Conservation (phyloP, 2,113 vertebrate species). For the Oncorhynchus tshawytscha region DNA sequence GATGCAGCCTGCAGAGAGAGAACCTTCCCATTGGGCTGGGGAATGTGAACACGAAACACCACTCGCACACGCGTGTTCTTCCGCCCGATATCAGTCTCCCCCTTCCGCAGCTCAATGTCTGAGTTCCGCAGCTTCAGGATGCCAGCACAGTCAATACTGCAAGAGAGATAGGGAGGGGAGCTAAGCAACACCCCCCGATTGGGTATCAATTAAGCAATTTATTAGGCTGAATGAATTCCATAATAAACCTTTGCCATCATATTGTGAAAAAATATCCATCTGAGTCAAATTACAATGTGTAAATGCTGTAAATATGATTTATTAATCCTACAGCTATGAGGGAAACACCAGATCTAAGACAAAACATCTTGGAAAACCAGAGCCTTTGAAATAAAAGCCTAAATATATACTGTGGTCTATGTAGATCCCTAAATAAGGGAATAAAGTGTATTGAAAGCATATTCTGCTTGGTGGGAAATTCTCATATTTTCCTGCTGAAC, state of each 20-base stretch:
- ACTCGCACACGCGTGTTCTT: conserved; percentile 97
- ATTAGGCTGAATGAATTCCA: conserved; percentile 39
- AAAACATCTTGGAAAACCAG: conserved; percentile 23
- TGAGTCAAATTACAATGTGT: conserved; percentile 29
- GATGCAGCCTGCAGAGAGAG: conserved; percentile 92
- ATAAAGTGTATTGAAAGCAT: conserved; percentile 19
- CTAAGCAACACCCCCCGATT: conserved; percentile 3
- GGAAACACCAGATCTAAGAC: conserved; percentile 20
- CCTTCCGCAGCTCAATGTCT: conserved; percentile 97
- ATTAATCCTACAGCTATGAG: conserved; percentile 43
- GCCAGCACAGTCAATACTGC: conserved; percentile 96
- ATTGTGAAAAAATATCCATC: conserved; percentile 18
- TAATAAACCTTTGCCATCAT: conserved; percentile 44
- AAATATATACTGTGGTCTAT: conserved; percentile 34
- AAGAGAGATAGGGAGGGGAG: conserved; percentile 24
- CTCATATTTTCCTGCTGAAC: conserved; percentile 47
- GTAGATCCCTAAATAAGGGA: conserved; percentile 43
- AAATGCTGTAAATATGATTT: conserved; percentile 52
- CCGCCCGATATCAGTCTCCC: conserved; percentile 96
- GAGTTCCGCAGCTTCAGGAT: conserved; percentile 98
- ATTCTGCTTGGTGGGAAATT: conserved; percentile 35
- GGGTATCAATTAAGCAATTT: conserved; percentile 29
- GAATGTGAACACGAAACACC: conserved; percentile 96
- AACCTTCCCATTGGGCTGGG: conserved; percentile 92
- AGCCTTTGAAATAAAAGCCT: neutral